Evolutionary conservation across 2,113 vertebrate species (phyloP), one percentile per base, ranked within the genome.

Genomic region (Oreochromis aureus): DNA sequence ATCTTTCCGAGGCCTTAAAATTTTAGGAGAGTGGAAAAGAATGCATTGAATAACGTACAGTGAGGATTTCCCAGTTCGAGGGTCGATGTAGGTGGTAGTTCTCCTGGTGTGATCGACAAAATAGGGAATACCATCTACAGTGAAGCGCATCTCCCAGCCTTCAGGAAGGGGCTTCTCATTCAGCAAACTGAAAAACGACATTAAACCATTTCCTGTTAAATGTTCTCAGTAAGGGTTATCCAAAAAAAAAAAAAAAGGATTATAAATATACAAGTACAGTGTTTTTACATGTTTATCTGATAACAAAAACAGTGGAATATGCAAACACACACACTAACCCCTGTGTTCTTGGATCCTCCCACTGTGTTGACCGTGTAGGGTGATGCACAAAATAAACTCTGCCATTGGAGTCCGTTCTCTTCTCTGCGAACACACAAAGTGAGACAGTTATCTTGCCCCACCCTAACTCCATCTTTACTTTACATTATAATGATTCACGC

Each of bases 111-210:
- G 99, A 95, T 99, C 99, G 55, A 99, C 99, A 86, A 99, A 99
- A 94, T 99, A 99, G 0, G 98, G 98, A 96, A 98, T 98, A 22
- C 98, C 98, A 55, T 99, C 98, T 34, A 99, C 98, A 18, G 98
- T 99, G 91, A 99, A 99, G 93, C 99, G 96, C 99, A 99, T 99
- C 96, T 99, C 99, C 99, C 99, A 99, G 82, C 99, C 98, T 93
- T 99, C 99, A 56, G 98, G 99, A 91, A 99, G 97, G 2, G 98
- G 98, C 82, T 99, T 99, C 90, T 99, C 99, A 94, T 99, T 99
- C 93, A 99, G 94, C 18, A 99, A 97, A 85, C 98, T 99, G 58
- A 7, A 30, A 86, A 39, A 54, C 4, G 1, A 81, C 1, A 89
- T 5, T 0, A 69, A 3, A 80, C 10, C 5, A 27, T 48, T 89